phyloP scores from a whole-genome alignment of 2,113 vertebrate species.

The Melanocharis versteri region DNA sequence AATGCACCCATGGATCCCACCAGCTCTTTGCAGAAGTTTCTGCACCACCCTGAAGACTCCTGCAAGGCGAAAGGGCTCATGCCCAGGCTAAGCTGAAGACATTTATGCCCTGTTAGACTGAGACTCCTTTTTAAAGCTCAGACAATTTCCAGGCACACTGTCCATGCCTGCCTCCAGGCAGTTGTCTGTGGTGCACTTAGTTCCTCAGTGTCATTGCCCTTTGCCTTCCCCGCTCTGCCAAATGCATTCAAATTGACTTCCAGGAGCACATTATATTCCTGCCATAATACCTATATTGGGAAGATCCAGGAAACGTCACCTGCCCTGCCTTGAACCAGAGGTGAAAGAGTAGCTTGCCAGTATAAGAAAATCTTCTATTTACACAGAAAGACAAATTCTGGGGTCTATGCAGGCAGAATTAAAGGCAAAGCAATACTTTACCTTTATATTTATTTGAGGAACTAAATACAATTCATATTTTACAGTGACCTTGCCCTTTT shows the following conservation, averaged over 20 bases:
- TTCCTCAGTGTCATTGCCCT: not conserved
- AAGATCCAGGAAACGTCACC: not conserved
- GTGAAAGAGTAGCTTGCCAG: not conserved
- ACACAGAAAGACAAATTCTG: not conserved
- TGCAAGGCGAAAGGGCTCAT: not conserved
- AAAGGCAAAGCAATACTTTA: not conserved
- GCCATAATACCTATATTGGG: not conserved
- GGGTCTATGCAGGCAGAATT: not conserved
- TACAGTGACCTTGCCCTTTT: not conserved
- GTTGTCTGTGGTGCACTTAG: not conserved
- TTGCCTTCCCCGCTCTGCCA: rapidly evolving
- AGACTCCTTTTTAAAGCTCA: not conserved
- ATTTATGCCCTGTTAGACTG: not conserved
- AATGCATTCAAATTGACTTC: not conserved
- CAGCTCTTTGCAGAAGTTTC: not conserved
- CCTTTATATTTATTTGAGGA: not conserved
- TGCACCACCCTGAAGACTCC: not conserved
- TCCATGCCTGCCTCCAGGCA: not conserved
- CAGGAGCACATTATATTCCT: not conserved
- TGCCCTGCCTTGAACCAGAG: not conserved
- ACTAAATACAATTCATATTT: not conserved
- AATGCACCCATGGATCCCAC: not conserved
- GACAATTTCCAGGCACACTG: not conserved
- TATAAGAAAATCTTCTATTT: not conserved
- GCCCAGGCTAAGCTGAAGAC: not conserved